These are phyloP conservation scores for Subacronicta megacephala DNA, from an alignment of 2,888 invertebrate species.

Conservation along the genomic window DNA sequence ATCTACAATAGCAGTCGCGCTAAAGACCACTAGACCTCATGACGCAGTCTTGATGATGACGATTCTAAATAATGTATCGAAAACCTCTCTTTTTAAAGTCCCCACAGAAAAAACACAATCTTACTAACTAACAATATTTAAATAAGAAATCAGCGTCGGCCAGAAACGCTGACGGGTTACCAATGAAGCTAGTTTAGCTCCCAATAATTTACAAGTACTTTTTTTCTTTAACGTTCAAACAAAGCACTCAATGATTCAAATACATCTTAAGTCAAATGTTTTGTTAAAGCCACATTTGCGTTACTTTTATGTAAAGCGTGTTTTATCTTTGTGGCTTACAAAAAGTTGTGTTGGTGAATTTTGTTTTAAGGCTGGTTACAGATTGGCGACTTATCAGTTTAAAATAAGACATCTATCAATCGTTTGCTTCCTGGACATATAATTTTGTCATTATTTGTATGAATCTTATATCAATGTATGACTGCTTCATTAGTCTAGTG, in stretches of 20 bases:
- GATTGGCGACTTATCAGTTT: background rate
- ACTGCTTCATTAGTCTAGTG: too few relatives aligned
- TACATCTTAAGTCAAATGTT: conserved; percentile 36
- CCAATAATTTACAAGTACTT: conserved; percentile 10
- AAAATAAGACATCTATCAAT: too few relatives aligned
- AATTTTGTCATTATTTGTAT: too few relatives aligned
- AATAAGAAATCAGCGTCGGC: background rate
- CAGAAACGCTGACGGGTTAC: conserved; percentile 5
- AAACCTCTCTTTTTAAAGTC: too few relatives aligned
- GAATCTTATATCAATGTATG: too few relatives aligned
- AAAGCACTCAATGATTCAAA: conserved; percentile 36
- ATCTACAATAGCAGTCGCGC: too few relatives aligned
- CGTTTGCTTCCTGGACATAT: too few relatives aligned
- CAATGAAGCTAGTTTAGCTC: background rate
- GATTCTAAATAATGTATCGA: too few relatives aligned
- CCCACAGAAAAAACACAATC: too few relatives aligned
- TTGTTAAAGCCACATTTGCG: conserved; percentile 30
- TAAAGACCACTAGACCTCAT: too few relatives aligned
- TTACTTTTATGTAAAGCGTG: conserved; percentile 34
- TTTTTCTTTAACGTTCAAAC: conserved; percentile 10
- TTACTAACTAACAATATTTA: background rate
- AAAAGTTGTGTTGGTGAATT: conserved; percentile 8
- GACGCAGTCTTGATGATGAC: too few relatives aligned
- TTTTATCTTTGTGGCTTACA: conserved; percentile 18
- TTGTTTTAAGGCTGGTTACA: conserved; percentile 1